These are phyloP conservation scores for Aeoliscus strigatus DNA, from an alignment of 2,797 vertebrate species.

Conservation along the genomic window DNA sequence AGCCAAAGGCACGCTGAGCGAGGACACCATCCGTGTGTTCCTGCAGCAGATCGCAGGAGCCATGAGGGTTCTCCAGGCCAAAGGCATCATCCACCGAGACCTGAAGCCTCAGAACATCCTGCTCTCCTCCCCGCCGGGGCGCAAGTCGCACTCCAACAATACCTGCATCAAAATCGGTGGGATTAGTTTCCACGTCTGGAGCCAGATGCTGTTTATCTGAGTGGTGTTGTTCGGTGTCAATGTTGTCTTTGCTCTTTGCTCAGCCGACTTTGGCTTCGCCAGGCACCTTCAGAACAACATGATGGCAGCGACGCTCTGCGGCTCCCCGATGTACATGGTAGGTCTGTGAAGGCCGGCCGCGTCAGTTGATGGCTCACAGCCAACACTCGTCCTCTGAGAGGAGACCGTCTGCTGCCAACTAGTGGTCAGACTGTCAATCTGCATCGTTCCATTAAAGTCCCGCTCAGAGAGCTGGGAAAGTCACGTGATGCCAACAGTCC, in stretches of 20 bases:
- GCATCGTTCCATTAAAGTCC: too few species aligned
- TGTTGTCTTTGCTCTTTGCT: too few species aligned
- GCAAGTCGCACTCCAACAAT: constrained; percentile 90
- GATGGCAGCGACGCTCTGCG: constrained; percentile 98
- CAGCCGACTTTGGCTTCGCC: constrained; percentile 97
- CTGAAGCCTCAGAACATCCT: constrained; percentile 97
- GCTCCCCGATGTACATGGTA: constrained; percentile 99
- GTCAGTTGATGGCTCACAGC: too few species aligned
- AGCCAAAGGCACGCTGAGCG: constrained; percentile 96
- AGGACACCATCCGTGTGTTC: constrained; percentile 95
- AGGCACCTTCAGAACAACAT: constrained; percentile 96
- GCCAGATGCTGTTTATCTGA: too few species aligned
- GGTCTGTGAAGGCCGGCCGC: constrained; percentile 29
- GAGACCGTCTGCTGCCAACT: too few species aligned
- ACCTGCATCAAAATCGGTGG: constrained; percentile 96
- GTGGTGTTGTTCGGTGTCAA: too few species aligned
- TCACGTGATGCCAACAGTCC: too few species aligned
- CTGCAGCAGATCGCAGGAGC: constrained; percentile 95
- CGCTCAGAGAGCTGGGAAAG: too few species aligned
- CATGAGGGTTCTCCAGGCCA: constrained; percentile 90
- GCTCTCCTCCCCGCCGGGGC: constrained; percentile 82
- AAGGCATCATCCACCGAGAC: constrained; percentile 95
- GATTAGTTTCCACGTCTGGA: constrained; percentile 18
- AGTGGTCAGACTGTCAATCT: too few species aligned
- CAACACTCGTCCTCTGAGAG: too few species aligned